Conservation (phyloP, 2,113 vertebrate species). For the Indicator indicator region DNA sequence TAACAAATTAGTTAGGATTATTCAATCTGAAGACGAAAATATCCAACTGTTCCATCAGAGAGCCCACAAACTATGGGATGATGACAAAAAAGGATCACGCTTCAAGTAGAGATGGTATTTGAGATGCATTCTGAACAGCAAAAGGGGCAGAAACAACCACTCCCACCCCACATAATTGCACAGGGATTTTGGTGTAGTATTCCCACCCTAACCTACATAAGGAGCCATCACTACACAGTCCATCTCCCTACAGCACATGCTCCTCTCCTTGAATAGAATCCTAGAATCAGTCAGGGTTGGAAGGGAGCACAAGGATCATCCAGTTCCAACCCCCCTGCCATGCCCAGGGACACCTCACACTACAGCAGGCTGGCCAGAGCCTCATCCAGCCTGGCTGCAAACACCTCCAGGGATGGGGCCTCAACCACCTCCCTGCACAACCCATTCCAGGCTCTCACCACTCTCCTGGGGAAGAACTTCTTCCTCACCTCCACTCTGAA, state of each 20-base stretch:
- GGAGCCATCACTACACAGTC: neutral
- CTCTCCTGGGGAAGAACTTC: too few relatives aligned
- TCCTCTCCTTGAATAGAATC: neutral
- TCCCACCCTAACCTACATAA: neutral
- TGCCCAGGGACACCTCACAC: too few relatives aligned
- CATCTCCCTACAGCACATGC: accelerated
- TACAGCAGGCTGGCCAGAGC: too few relatives aligned
- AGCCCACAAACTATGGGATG: neutral
- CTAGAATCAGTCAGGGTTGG: too few relatives aligned
- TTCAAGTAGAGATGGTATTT: neutral
- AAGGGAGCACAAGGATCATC: too few relatives aligned
- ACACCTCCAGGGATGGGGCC: too few relatives aligned
- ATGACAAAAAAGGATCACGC: neutral
- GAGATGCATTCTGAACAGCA: neutral
- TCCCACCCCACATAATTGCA: accelerated
- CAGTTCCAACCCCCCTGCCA: too few relatives aligned
- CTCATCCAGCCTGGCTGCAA: too few relatives aligned
- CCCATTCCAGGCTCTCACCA: too few relatives aligned
- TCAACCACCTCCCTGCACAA: too few relatives aligned
- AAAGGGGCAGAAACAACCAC: neutral
- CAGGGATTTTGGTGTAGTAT: accelerated
- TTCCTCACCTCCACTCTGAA: too few relatives aligned
- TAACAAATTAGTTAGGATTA: neutral
- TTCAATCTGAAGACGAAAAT: neutral
- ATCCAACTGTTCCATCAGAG: neutral